These are phyloP conservation scores for Dorcus parallelipipedus DNA, from an alignment of 2,888 invertebrate genomes.

Conservation along the genomic window DNA sequence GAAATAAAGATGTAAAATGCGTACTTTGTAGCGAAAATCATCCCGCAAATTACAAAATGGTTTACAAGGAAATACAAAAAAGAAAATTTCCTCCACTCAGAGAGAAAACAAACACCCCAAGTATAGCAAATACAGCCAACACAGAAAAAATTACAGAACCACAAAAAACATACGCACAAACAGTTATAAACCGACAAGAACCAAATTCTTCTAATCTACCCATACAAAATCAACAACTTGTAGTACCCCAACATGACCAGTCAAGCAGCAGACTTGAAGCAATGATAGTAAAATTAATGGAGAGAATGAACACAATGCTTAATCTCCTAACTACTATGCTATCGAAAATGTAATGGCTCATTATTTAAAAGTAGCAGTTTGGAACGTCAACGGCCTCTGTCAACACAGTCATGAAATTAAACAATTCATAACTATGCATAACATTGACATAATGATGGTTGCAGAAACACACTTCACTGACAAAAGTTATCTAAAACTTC, in stretches of 20 bases:
- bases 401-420: constrained; percentile 2
- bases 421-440: constrained; percentile 1
- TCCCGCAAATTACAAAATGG: constrained; percentile 12
- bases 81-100: background rate
- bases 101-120: background rate
- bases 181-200: background rate
- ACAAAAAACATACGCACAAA: background rate
- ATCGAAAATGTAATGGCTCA: constrained; percentile 1
- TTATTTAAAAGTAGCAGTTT: constrained; percentile 2
- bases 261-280: too few relatives aligned
- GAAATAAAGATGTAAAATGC: background rate
- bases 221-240: too few relatives aligned
- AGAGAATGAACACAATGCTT: constrained; percentile 4
- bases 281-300: background rate
- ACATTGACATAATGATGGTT: constrained; percentile 12
- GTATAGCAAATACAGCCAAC: background rate
- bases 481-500: constrained; percentile 1
- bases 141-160: background rate
- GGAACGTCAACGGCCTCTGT: constrained; percentile 4
- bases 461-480: constrained; percentile 1
- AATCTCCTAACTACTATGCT: constrained; percentile 6
- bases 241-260: too few relatives aligned
- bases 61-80: constrained; percentile 7
- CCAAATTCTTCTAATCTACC: too few relatives aligned
- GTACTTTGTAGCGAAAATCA: constrained; percentile 6